Base-by-base conservation (phyloP, 1,140 invertebrate genomes). In the Hesperophylax magnus region DNA sequence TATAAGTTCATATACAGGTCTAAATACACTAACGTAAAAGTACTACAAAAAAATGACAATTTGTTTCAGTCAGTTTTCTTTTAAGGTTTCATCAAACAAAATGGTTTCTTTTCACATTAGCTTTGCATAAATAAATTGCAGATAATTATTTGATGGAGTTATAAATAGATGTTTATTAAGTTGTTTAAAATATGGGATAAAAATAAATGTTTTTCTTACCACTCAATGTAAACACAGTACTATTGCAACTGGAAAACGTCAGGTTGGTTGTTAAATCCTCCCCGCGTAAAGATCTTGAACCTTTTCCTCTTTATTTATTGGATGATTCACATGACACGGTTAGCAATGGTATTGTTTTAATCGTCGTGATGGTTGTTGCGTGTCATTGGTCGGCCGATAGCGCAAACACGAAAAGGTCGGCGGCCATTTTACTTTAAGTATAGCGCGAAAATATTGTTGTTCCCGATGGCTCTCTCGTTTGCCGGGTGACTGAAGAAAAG, bases 401-500 rank as follows among this genome's bases (percentile, higher is more conserved):
- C 20, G 58, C 58, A 61, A 18, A 61, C 34, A 47, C 65, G 34
- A 39, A 69, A 39, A 27, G n/a, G 7, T 18, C 2, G 31, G 34
- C 65, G 34, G 65, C 65, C 69, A 72, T 72, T 72, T 72, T 72
- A 24, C 47, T 3, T 27, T 27, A 54, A 72, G 24, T 54, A 24
- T 72, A 39, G 27, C 54, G 72, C 72, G 72, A 76, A 58, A 76
- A 39, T 60, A 60, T 58, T 60, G 72, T 76, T 60, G n/a, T 76
- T 76, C 31, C 56, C 72, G 54, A 20, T 60, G 56, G 58, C 54
- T 34, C 54, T 17, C 72, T 76, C 72, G 72, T 60, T 31, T 31
- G 54, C 39, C 54, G 54, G 15, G 17, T 58, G 54, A 76, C 56
- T 60, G 56, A 76, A 54, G 72, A 27, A 76, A 60, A 76, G 31